These are phyloP conservation scores for Xiphydria camelus DNA, from an alignment of 2,888 invertebrate genomes.

Conservation along the genomic window DNA sequence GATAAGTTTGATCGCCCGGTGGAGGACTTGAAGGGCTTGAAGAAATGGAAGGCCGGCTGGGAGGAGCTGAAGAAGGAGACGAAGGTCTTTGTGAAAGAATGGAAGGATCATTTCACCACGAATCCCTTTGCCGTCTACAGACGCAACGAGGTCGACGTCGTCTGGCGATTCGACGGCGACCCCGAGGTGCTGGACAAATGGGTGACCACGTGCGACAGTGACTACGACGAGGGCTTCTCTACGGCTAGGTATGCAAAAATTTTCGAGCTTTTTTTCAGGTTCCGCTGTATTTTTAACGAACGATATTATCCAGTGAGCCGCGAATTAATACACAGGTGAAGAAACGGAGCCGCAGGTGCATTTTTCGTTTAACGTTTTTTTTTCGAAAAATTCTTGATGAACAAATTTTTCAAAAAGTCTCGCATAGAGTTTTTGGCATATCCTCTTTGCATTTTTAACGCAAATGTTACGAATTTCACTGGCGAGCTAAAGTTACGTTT, in stretches of 20 bases:
- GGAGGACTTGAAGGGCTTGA: slow-evolving; percentile 32
- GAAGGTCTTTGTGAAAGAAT: slow-evolving; percentile 68
- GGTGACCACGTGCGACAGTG: slow-evolving; percentile 76
- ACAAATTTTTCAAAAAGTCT: too few species aligned
- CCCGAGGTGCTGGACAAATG: slow-evolving; percentile 69
- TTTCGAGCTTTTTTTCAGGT: too few species aligned
- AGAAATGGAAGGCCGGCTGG: slow-evolving; percentile 67
- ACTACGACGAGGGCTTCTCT: slow-evolving; percentile 75
- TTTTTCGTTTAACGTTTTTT: slow-evolving; percentile 3
- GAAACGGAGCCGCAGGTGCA: too few species aligned
- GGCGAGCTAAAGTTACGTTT: not conserved
- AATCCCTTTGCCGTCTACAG: slow-evolving; percentile 65
- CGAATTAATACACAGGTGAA: too few species aligned
- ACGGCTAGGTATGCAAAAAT: slow-evolving; percentile 25
- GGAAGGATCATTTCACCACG: slow-evolving; percentile 65
- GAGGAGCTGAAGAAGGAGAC: slow-evolving; percentile 71
- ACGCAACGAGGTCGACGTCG: slow-evolving; percentile 72
- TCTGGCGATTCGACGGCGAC: slow-evolving; percentile 72
- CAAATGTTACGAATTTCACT: not conserved
- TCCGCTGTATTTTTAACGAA: too few species aligned
- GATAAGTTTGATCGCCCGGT: slow-evolving; percentile 37
- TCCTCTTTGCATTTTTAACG: not conserved
- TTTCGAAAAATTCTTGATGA: too few species aligned
- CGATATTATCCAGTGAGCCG: too few species aligned
- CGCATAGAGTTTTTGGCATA: too few species aligned